Percentiles rank a stretch among this genome's conserved stretches.
Evolutionary conservation across 2,797 vertebrate species (phyloP).

Genomic region (Argentina silus): DNA sequence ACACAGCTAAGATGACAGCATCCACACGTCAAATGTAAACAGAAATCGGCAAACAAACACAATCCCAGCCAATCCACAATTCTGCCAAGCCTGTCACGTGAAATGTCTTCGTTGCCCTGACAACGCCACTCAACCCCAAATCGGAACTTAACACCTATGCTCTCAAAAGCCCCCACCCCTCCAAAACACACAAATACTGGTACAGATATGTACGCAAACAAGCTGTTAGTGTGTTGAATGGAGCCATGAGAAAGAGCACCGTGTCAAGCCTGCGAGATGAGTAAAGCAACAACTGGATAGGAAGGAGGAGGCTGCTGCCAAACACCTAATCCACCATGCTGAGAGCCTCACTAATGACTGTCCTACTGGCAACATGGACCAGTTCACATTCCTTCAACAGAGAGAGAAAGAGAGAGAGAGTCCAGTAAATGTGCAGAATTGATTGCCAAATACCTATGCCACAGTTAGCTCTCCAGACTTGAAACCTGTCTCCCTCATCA

Average conservation of each 20-base stretch:
- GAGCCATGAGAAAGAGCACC: constrained; percentile 18
- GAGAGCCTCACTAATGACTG: constrained; percentile 33
- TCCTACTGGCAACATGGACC: constrained; percentile 17
- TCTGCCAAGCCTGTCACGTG: neutral
- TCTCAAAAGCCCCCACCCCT: constrained; percentile 13
- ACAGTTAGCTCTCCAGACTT: too few species aligned
- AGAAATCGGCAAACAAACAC: constrained; percentile 18
- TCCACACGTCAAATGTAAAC: constrained; percentile 26
- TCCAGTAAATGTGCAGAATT: too few species aligned
- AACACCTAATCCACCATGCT: constrained; percentile 24
- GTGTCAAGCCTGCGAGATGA: neutral
- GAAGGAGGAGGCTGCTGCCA: constrained; percentile 13
- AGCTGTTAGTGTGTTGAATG: neutral
- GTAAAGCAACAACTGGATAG: constrained; percentile 2
- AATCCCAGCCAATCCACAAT: constrained; percentile 2
- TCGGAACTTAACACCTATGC: neutral
- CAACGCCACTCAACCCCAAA: constrained; percentile 27
- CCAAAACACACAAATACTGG: too few species aligned
- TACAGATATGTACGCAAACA: neutral
- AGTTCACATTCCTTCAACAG: constrained; percentile 28
- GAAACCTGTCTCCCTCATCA: too few species aligned
- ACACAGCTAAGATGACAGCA: neutral
- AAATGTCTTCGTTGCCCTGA: constrained; percentile 24
- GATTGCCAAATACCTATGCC: too few species aligned
- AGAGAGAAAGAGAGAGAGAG: neutral